Base-by-base conservation (phyloP, 2,888 invertebrate species). In the Argyresthia goedartella region DNA sequence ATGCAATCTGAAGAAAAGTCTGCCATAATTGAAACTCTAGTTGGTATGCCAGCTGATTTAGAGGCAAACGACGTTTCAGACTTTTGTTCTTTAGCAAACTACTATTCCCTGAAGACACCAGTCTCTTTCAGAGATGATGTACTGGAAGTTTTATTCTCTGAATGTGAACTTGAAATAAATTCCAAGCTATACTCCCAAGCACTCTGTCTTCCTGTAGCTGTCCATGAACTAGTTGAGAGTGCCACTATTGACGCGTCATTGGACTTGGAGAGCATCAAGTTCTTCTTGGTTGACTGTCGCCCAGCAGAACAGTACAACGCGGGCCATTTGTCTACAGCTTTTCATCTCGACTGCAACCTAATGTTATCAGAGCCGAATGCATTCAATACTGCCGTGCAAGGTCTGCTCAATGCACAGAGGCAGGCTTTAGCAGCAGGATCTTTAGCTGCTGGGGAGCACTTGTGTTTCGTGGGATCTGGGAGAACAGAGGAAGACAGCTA, bases 311-410 rank as follows among this genome's bases (percentile, higher is more conserved):
- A 99, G 69, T 99, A 98, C 72, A 98, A 98, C 84, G 93, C 94
- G 52, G 99, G 99, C 0, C 98, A 99, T 85, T 89, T 99, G 59
- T 94, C 97, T 1, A 98, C 98, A 51, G 99, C 99, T 52, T 99
- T 99, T 86, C 98, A 99, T 81, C 88, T 99, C 57, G 99, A 99
- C 77, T 97, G 98, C 66, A 96, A 96, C 79, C 88, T 99, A 66
- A 97, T 99, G 96, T 88, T 99, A 54, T 97, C 97, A 86, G 98
- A 98, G 73, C 99, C 98, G 0, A 91, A 92, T 59, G 96, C 98
- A 51, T 99, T 99, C 76, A 91, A 93, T 54, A 97, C 96, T 35
- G 97, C 98, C 16, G 96, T 98, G 4, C 95, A 97, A 79, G 97
- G 97, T 0, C 81, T 97, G 57, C 85, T 97, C 51, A 93, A 94